Evolutionary conservation across 2,797 vertebrate species (phyloP), one percentile per base, ranked within the genome.

Genomic region (Scolopax rusticola): DNA sequence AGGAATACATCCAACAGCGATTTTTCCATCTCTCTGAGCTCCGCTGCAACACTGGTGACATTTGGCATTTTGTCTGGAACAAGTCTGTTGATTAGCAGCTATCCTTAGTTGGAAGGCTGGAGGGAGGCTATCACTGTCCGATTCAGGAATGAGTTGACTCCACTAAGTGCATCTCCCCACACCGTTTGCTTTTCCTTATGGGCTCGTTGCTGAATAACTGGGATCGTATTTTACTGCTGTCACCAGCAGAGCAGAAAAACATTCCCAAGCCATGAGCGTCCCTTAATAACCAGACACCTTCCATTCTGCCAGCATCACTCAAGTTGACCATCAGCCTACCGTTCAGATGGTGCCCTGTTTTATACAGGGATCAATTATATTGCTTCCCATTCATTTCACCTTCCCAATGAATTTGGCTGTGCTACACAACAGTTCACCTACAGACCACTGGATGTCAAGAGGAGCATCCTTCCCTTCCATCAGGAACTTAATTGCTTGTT

Each of bases 41-140:
- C 59, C 2, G 0, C 12, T 67, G 69, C 82, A 91, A 87, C 87
- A 59, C 54, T 78, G 91, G 84, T 92, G 95, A 95, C 95, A 96
- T 94, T 96, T 96, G 95, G 92, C 95, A 96, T 97, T 96, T 93
- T 88, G 89, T 93, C 89, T 94, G 94, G 94, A 92, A 92, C 73
- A 28, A 78, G 38, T 50, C 78, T 73, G 95, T 84, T 93, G 95
- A 95, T 91, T 77, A 93, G 94, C 38, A 80, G n/a, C 89, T 86
- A 40, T 15, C 77, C 95, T 79, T 45, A 87, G 65, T 2, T 93
- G 94, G 90, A 90, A 92, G 51, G 83, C 59, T 81, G 51, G 67
- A 69, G 60, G 63, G 77, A 91, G 83, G 67, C 32, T 91, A 95
- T 91, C 93, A 17, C 80, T 87, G 54, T n/a, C 73, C 5, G 1